Conservation (phyloP, 2,113 vertebrate genomes). For the Psilopogon haemacephalus region DNA sequence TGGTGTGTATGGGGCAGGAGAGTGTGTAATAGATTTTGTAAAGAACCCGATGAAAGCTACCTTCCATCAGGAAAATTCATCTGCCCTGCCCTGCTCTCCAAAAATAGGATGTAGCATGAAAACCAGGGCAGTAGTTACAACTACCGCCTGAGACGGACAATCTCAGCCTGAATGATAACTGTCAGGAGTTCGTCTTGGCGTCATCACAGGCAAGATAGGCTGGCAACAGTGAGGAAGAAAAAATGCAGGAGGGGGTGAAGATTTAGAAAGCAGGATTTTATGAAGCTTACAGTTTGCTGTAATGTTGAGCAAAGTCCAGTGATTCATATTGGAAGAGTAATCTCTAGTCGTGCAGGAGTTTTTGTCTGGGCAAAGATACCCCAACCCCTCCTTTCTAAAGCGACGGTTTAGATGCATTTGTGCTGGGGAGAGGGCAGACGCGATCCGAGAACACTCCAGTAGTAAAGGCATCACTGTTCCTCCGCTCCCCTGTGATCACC, state of each 20-base stretch:
- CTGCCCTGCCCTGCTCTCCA: background rate
- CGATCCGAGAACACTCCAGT: background rate
- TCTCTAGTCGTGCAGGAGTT: background rate
- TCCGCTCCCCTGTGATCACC: background rate
- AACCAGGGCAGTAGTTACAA: background rate
- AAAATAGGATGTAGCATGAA: background rate
- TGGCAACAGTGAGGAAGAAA: background rate
- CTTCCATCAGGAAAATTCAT: constrained; percentile 33
- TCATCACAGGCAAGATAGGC: background rate
- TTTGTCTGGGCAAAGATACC: background rate
- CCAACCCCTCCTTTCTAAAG: background rate
- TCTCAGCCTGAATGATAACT: background rate
- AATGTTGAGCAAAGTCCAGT: background rate
- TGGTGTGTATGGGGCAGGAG: background rate
- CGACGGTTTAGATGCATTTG: background rate
- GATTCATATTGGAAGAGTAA: background rate
- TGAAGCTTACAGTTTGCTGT: background rate
- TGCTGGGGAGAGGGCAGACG: background rate
- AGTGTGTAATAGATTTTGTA: constrained; percentile 36
- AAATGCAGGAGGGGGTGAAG: rapidly evolving
- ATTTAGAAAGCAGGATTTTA: background rate
- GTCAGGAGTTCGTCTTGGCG: background rate
- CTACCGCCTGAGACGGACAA: background rate
- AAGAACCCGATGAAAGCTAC: constrained; percentile 39
- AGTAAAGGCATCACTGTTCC: background rate